These are phyloP conservation scores for Sebastes melanostomus DNA, from an alignment of 2,797 vertebrate genomes.

Conservation along the genomic window DNA sequence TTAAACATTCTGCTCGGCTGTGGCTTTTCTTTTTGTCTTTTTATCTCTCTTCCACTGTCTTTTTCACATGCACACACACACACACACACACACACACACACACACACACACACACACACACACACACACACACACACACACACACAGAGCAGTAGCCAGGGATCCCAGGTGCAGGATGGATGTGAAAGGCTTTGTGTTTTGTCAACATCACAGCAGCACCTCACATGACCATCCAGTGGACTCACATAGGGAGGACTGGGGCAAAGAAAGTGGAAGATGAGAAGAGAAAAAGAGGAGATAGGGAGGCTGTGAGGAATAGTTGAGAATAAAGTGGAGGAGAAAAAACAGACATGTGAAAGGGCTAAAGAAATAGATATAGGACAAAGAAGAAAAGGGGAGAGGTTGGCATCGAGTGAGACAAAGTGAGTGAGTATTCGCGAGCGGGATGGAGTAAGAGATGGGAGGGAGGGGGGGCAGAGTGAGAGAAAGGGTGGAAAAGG, in stretches of 20 bases:
- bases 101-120: neutral
- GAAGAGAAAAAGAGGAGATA: slow-evolving; percentile 7
- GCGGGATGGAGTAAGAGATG: slow-evolving; percentile 34
- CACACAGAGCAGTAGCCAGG: slow-evolving; percentile 18
- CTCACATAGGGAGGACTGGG: slow-evolving; percentile 26
- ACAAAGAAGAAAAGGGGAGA: slow-evolving; percentile 6
- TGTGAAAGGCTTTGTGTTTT: slow-evolving; percentile 69
- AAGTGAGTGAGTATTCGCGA: slow-evolving; percentile 56
- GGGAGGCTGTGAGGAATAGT: neutral
- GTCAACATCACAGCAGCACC: slow-evolving; percentile 70
- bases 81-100: neutral
- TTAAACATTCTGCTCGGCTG: neutral
- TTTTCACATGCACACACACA: slow-evolving; percentile 2
- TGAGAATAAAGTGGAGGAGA: neutral
- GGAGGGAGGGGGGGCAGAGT: slow-evolving; percentile 47
- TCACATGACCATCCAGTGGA: slow-evolving; percentile 58
- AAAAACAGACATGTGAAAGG: neutral
- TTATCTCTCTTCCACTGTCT: slow-evolving; percentile 20
- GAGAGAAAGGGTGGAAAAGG: slow-evolving; percentile 73
- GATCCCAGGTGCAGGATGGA: slow-evolving; percentile 68
- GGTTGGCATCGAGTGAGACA: slow-evolving; percentile 29
- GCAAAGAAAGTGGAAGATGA: slow-evolving; percentile 36
- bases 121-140: neutral
- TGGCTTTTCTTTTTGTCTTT: slow-evolving; percentile 2
- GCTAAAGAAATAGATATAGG: slow-evolving; percentile 1